These are phyloP conservation scores for Epizoanthus fatuus DNA, from an alignment of 92 coral and sea anemone species.

Conservation along the genomic window DNA sequence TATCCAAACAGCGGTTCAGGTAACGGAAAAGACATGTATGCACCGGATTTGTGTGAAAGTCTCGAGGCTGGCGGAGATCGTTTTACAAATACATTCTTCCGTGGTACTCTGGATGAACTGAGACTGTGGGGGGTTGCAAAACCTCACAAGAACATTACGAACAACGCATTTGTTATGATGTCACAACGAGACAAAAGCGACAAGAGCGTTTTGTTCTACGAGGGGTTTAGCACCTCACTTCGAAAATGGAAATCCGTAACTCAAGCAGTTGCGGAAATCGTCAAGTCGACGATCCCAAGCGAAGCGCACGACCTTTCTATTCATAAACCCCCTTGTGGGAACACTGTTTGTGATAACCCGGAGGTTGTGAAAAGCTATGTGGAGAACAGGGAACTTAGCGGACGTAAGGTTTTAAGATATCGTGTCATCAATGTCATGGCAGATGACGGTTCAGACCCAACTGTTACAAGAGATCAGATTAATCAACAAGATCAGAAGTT, in stretches of 20 bases:
- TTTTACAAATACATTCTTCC: slow-evolving; percentile 73
- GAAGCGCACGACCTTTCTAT: slow-evolving; percentile 93
- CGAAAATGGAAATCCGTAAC: slow-evolving; percentile 78
- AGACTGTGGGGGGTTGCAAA: slow-evolving; percentile 92
- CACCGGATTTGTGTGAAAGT: slow-evolving; percentile 82
- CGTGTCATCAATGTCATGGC: slow-evolving; percentile 90
- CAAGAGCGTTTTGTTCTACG: slow-evolving; percentile 58
- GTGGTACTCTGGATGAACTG: slow-evolving; percentile 94
- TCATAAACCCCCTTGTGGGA: slow-evolving; percentile 94
- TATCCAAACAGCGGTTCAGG: slow-evolving; percentile 33
- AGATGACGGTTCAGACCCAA: slow-evolving; percentile 90
- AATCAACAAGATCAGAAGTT: slow-evolving; percentile 67
- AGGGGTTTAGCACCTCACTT: slow-evolving; percentile 72
- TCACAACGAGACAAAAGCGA: slow-evolving; percentile 26
- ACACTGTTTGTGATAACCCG: slow-evolving; percentile 96
- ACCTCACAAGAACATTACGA: slow-evolving; percentile 84
- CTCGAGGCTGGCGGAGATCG: slow-evolving; percentile 95
- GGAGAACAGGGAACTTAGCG: slow-evolving; percentile 75
- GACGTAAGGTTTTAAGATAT: slow-evolving; percentile 71
- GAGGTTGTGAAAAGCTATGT: slow-evolving; percentile 94
- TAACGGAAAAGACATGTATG: slow-evolving; percentile 29
- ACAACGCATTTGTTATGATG: slow-evolving; percentile 67
- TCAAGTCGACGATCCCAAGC: slow-evolving; percentile 88
- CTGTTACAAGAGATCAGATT: slow-evolving; percentile 76
- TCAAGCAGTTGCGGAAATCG: slow-evolving; percentile 74